Conservation (phyloP, 2,888 invertebrate species). For the Panzeria rudis region DNA sequence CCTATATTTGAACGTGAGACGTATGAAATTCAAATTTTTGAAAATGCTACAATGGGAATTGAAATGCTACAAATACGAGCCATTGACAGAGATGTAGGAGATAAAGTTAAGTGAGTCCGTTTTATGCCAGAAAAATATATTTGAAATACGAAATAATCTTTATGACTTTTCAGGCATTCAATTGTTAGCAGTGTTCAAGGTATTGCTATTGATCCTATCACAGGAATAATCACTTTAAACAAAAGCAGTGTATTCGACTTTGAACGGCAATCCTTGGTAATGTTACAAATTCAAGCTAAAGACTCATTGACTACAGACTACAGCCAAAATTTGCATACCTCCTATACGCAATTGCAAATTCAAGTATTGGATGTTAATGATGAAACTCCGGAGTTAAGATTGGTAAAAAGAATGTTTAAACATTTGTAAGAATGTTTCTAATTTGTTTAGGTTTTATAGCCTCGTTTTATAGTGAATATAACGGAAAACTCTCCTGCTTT, state of each 20-base stretch:
- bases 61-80: slow-evolving; percentile 86
- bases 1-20: slow-evolving; percentile 86
- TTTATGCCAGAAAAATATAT: not conserved
- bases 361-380: slow-evolving; percentile 89
- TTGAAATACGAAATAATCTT: not conserved
- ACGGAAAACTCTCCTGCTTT: slow-evolving; percentile 85
- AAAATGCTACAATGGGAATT: slow-evolving; percentile 85
- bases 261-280: slow-evolving; percentile 85
- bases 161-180: slow-evolving; percentile 83
- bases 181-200: slow-evolving; percentile 84
- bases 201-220: slow-evolving; percentile 84
- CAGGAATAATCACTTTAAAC: slow-evolving; percentile 86
- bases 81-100: slow-evolving; percentile 86
- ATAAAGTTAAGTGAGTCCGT: slow-evolving; percentile 85
- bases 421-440: not conserved
- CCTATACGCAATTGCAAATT: slow-evolving; percentile 86
- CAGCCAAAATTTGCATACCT: slow-evolving; percentile 70
- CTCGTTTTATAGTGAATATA: slow-evolving; percentile 83
- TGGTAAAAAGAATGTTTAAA: slow-evolving; percentile 83
- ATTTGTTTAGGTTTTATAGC: slow-evolving; percentile 46
- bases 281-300: slow-evolving; percentile 85
- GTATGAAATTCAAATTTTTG: slow-evolving; percentile 84
- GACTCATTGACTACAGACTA: slow-evolving; percentile 83
- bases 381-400: slow-evolving; percentile 87
- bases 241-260: slow-evolving; percentile 86